Base-by-base conservation (phyloP, 2,113 vertebrate genomes). In the Illadopsis cleaveri region DNA sequence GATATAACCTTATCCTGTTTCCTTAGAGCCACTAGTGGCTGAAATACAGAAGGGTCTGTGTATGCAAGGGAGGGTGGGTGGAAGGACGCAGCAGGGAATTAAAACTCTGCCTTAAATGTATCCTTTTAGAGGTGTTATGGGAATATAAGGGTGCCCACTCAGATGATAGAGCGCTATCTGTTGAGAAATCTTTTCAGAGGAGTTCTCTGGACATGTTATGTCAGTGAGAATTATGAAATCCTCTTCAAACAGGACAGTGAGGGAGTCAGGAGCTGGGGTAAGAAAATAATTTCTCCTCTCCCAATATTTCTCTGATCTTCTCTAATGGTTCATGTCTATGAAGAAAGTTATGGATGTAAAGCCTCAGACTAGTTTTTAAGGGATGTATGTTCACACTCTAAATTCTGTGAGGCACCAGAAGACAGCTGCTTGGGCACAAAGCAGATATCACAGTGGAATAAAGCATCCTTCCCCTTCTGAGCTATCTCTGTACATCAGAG, bases 151-250 rank as follows among this genome's bases (percentile, higher is more conserved):
- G 19, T 45, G 13, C 7, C 38, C 17, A 42, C 20, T 17, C 1
- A 17, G 20, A 47, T 42, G 16, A 11, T 51, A 47, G 27, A 53
- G 28, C 0, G 0, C 10, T 77, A 15, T 35, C 24, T 66, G 11
- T 12, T 56, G 16, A 37, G 42, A 92, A 61, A 19, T 57, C 31
- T 70, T 70, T 69, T 51, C 62, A 82, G n/a, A 57, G 5, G 23
- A 6, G 5, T 20, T 84, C 33, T 73, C 38, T 42, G 54, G 24
- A 44, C 6, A 16, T 1, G 0, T 45, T 75, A 70, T 37, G 58
- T 4, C 35, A 76, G 23, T 25, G 5, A 80, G 20, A 83, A 71
- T 31, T 58, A 48, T 4, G 2, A 82, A 45, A 61, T 44, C 18
- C 10, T 80, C 44, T 86, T 86, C 35, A 11, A 83, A 69, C 2